These are phyloP conservation scores for Nannobrachium achirus DNA, from an alignment of 2,113 vertebrate genomes.

Conservation along the genomic window DNA sequence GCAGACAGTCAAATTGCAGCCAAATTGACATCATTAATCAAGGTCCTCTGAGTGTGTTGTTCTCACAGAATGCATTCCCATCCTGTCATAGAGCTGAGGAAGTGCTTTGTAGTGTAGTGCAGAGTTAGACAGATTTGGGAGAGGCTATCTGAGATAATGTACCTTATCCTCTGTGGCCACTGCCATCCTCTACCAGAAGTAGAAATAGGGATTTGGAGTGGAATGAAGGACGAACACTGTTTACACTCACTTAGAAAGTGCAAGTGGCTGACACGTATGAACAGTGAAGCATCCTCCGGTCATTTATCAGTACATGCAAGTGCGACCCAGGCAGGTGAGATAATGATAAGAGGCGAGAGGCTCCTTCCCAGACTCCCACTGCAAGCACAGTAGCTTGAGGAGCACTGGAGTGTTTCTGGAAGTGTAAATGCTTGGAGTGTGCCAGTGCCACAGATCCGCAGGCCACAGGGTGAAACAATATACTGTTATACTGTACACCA, in stretches of 20 bases:
- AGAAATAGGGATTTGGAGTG: not conserved
- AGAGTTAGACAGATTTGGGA: not conserved
- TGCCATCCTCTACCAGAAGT: not conserved
- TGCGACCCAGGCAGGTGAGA: not conserved
- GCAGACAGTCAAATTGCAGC: slow-evolving; percentile 36
- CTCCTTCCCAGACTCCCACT: not conserved
- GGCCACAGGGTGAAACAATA: slow-evolving; percentile 30
- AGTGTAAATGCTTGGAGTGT: slow-evolving; percentile 16
- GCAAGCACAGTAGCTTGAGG: not conserved
- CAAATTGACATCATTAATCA: slow-evolving; percentile 58
- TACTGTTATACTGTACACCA: slow-evolving; percentile 8
- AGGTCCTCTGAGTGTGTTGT: not conserved
- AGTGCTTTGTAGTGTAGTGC: not conserved
- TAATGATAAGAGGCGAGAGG: slow-evolving; percentile 3
- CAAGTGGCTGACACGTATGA: not conserved
- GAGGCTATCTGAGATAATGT: slow-evolving; percentile 20
- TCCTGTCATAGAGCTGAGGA: slow-evolving; percentile 22
- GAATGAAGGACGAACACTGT: not conserved
- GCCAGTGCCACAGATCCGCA: not conserved
- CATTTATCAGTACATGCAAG: not conserved
- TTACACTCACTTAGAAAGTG: not conserved
- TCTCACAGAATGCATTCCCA: slow-evolving; percentile 17
- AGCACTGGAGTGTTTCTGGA: slow-evolving; percentile 14
- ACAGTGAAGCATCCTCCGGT: not conserved
- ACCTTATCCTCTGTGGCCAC: slow-evolving; percentile 1